Percentiles rank a stretch among this genome's conserved stretches.
These are phyloP conservation scores for Hybognathus amarus DNA, from an alignment of 2,797 vertebrate genomes.

Conservation along the genomic window DNA sequence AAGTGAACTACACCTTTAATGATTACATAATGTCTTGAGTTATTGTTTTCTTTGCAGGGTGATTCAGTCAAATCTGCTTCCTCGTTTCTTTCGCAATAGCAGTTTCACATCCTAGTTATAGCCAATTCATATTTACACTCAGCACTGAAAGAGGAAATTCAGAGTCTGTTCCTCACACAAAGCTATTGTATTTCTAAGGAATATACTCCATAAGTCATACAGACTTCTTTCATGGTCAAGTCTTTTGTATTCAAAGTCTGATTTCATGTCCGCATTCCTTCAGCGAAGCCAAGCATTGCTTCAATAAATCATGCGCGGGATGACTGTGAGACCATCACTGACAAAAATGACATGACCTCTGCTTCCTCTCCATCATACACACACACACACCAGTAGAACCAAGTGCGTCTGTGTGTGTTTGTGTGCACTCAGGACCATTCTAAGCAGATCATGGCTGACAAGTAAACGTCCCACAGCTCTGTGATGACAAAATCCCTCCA, in stretches of 20 bases:
- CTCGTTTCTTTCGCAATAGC: neutral
- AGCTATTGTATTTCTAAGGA: neutral
- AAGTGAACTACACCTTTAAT: too few relatives aligned
- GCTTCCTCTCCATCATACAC: neutral
- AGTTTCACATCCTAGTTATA: neutral
- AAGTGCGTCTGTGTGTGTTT: neutral
- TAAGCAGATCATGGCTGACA: slow-evolving; percentile 38
- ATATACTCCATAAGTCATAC: neutral
- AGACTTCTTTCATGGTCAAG: neutral
- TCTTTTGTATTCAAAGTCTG: neutral
- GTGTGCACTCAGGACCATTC: slow-evolving; percentile 3
- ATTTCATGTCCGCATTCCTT: neutral
- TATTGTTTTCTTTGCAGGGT: neutral
- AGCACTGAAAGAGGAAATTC: neutral
- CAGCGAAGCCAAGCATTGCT: neutral
- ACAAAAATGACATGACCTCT: slow-evolving; percentile 33
- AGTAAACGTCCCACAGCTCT: slow-evolving; percentile 33
- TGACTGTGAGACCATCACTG: slow-evolving; percentile 18
- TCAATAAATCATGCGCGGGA: slow-evolving; percentile 26
- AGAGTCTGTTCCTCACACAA: neutral
- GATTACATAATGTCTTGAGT: neutral
- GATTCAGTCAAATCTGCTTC: neutral
- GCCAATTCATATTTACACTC: neutral
- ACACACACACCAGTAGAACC: slow-evolving; percentile 3
- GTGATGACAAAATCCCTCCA: slow-evolving; percentile 39